Conservation (phyloP, 2,113 vertebrate species). For the Climacteris rufus region DNA sequence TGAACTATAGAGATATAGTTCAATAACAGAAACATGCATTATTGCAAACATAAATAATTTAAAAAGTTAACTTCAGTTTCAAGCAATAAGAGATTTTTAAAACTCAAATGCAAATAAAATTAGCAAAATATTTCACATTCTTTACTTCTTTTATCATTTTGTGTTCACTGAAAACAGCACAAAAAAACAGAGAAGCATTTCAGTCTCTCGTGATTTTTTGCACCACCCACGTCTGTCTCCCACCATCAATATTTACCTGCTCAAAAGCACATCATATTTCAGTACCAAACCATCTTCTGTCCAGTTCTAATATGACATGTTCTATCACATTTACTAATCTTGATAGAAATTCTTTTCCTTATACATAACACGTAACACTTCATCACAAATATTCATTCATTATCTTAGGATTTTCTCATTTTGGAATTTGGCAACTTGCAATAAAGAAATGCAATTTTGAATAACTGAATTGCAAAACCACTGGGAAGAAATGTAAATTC, state of each 20-base stretch:
- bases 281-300: neutral
- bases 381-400: conserved; percentile 86
- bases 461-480: conserved; percentile 35
- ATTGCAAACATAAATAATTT: conserved; percentile 79
- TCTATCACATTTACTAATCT: conserved; percentile 66
- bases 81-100: conserved; percentile 61
- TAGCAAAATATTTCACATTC: conserved; percentile 53
- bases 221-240: neutral
- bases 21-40: conserved; percentile 74
- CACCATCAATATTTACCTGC: neutral
- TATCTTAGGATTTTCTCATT: conserved; percentile 68
- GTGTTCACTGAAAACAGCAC: neutral
- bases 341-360: conserved; percentile 77
- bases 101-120: conserved; percentile 69
- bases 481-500: conserved; percentile 4
- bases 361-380: conserved; percentile 79
- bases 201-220: neutral
- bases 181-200: neutral
- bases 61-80: conserved; percentile 73
- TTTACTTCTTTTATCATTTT: conserved; percentile 5
- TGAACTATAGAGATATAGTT: conserved; percentile 67
- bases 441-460: conserved; percentile 61
- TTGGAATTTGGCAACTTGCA: conserved; percentile 60
- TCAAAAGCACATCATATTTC: neutral
- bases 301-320: conserved; percentile 56